Evolutionary conservation across 2,113 vertebrate genomes (phyloP).

Genomic region (Prolemur simus): DNA sequence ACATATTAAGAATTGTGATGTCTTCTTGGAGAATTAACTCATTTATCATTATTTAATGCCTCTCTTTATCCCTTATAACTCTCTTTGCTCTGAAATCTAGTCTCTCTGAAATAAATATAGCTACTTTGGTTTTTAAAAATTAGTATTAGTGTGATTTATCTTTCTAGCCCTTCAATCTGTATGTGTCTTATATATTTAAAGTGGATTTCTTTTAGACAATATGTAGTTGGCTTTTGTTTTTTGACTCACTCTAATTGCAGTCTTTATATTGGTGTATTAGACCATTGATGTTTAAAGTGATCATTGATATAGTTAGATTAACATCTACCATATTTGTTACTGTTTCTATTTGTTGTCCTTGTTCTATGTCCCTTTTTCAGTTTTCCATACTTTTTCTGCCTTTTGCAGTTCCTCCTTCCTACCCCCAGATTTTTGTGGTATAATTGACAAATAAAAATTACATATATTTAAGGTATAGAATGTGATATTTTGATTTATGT

Average conservation of each 20-base stretch:
- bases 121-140: neutral
- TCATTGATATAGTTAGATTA: neutral
- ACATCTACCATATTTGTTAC: neutral
- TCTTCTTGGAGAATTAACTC: neutral
- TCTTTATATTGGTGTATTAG: neutral
- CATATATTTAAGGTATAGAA: neutral
- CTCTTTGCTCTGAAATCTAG: neutral
- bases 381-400: neutral
- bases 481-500: neutral
- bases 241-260: neutral
- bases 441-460: neutral
- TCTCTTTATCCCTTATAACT: neutral
- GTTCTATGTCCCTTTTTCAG: neutral
- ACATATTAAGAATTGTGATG: neutral
- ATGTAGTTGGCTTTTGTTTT: neutral
- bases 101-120: neutral
- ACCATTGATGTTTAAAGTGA: neutral
- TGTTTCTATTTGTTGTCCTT: neutral
- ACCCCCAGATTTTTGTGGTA: neutral
- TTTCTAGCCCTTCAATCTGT: neutral
- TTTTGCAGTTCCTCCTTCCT: neutral
- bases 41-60: neutral
- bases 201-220: neutral
- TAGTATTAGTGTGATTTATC: neutral
- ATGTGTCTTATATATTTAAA: neutral